phyloP scores from a whole-genome alignment of 2,797 vertebrate species.

The Peromyscus melanophrys region DNA sequence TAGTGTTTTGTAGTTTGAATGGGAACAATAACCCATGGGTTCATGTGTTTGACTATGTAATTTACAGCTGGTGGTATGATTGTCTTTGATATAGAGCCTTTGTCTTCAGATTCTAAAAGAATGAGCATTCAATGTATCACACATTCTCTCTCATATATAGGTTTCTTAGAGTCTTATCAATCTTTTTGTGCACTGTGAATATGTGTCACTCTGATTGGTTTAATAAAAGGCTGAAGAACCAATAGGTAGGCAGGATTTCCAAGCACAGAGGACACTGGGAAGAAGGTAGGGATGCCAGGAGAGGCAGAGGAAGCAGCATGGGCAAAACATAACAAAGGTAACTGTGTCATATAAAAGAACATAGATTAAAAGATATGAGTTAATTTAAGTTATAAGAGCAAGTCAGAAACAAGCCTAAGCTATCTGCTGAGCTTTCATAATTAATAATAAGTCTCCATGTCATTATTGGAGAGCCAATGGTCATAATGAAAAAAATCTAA shows the following conservation, averaged over 20 bases:
- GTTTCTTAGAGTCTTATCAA: neutral
- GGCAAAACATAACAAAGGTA: neutral
- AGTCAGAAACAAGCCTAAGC: neutral
- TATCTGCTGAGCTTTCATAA: neutral
- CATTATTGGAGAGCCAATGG: neutral
- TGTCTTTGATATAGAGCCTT: neutral
- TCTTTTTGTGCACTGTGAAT: neutral
- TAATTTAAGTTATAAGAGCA: neutral
- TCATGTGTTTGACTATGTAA: neutral
- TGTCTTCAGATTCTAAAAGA: neutral
- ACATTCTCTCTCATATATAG: neutral
- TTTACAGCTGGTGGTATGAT: too few relatives aligned
- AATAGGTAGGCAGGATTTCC: neutral
- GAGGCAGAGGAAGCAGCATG: neutral
- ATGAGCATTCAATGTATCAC: neutral
- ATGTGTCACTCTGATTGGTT: neutral
- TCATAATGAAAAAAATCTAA: neutral
- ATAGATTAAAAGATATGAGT: neutral
- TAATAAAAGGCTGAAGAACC: neutral
- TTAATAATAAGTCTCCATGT: neutral
- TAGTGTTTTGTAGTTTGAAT: neutral
- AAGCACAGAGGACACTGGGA: neutral
- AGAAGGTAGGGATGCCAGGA: neutral
- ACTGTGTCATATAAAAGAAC: neutral
- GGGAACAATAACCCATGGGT: neutral